Conservation (phyloP, 1,140 invertebrate species). For the Rhopalosiphum maidis region DNA sequence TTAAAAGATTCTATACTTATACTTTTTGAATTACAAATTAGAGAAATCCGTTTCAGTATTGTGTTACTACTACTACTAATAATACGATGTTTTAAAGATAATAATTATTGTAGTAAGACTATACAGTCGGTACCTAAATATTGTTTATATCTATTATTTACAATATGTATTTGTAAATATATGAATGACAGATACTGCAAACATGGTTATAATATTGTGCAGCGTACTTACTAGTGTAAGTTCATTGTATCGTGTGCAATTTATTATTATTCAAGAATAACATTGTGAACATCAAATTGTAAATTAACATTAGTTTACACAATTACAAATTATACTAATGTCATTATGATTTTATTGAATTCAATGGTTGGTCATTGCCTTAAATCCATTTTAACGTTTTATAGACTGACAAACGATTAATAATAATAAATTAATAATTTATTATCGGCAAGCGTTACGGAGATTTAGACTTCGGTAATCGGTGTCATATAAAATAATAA, state of each 20-base stretch:
- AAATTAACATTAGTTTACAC: not conserved
- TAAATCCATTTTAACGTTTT: not conserved
- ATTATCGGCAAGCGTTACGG: not conserved
- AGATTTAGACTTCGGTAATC: not conserved
- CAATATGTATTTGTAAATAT: not conserved
- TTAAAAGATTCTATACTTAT: not conserved
- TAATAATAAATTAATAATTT: not conserved
- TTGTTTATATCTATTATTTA: not conserved
- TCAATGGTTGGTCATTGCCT: not conserved
- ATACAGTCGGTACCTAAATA: not conserved
- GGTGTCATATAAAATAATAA: not conserved
- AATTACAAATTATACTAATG: not conserved
- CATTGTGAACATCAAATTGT: not conserved
- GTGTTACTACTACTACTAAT: not conserved
- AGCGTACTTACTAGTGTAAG: not conserved
- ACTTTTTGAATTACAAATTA: not conserved
- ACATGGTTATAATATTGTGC: not conserved
- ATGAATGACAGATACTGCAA: not conserved
- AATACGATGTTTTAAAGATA: not conserved
- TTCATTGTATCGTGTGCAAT: not conserved
- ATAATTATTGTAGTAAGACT: not conserved
- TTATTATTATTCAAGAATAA: not conserved
- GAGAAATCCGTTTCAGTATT: not conserved
- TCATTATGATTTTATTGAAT: not conserved
- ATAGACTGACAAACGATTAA: not conserved